These are phyloP conservation scores for Ivindomyrus marchei DNA, from an alignment of 2,113 vertebrate genomes.

Conservation along the genomic window DNA sequence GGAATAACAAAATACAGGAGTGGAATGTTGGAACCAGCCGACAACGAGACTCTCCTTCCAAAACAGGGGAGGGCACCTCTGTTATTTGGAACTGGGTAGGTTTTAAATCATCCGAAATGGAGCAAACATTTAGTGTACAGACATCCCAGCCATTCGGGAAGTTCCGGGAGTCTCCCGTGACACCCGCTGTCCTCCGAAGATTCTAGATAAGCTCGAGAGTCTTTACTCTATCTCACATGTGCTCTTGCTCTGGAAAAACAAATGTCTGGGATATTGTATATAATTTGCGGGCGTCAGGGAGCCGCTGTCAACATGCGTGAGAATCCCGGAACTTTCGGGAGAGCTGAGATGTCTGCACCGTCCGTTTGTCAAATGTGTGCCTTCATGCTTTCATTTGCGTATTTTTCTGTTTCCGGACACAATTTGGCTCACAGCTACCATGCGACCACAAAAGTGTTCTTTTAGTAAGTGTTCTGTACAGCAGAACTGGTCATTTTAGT, in stretches of 20 bases:
- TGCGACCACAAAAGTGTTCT: not conserved
- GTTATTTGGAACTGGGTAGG: not conserved
- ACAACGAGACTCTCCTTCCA: too few species aligned
- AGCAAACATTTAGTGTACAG: not conserved
- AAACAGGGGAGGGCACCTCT: not conserved
- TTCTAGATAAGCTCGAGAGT: not conserved
- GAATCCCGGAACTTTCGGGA: too few species aligned
- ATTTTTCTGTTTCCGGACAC: not conserved
- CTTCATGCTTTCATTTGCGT: not conserved
- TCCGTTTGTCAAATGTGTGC: not conserved
- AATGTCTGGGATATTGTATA: not conserved
- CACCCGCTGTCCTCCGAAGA: not conserved
- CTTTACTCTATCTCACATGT: not conserved
- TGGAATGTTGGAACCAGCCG: too few species aligned
- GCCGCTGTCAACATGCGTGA: too few species aligned
- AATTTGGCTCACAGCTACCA: not conserved
- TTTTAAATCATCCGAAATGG: not conserved
- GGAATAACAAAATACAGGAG: too few species aligned
- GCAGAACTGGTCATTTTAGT: not conserved
- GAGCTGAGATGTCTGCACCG: too few species aligned
- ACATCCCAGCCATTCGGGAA: not conserved
- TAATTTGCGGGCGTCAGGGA: not conserved
- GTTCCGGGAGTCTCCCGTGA: not conserved
- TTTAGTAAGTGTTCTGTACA: too few species aligned
- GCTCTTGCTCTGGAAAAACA: not conserved